Conservation (phyloP, 2,113 vertebrate genomes). For the Gavia stellata region DNA sequence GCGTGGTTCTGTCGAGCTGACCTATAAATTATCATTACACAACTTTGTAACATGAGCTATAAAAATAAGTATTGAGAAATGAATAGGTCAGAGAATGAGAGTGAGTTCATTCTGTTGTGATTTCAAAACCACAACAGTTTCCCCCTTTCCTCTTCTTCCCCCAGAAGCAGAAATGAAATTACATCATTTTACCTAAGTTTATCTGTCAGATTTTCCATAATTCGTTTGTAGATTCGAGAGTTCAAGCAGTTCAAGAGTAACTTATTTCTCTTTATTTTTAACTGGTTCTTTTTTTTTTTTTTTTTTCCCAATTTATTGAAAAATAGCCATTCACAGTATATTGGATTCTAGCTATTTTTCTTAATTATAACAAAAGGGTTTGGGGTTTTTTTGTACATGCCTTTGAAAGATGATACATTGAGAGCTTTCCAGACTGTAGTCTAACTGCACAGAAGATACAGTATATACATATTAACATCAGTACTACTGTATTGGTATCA, state of each 20-base stretch:
- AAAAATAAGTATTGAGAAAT: conserved; percentile 51
- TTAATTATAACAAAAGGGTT: not conserved
- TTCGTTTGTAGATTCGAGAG: not conserved
- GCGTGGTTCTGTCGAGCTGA: not conserved
- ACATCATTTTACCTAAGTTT: not conserved
- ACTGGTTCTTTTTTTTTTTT: not conserved
- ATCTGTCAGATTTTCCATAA: conserved; percentile 4
- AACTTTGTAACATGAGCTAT: not conserved
- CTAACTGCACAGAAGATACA: not conserved
- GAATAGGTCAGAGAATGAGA: conserved; percentile 24
- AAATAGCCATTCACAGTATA: not conserved
- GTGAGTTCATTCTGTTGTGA: conserved; percentile 27
- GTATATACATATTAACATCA: not conserved
- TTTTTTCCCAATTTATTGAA: not conserved
- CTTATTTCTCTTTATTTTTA: not conserved
- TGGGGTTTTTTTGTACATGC: not conserved
- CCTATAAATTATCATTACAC: conserved; percentile 42
- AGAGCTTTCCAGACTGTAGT: not conserved
- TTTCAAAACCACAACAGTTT: conserved; percentile 50
- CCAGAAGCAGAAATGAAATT: conserved; percentile 26
- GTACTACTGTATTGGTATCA: not conserved
- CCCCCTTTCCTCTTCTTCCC: conserved; percentile 16
- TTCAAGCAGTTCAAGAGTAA: not conserved
- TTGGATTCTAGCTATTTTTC: not conserved
- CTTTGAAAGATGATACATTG: not conserved